These are phyloP conservation scores for Gymnarchus niloticus DNA, from an alignment of 2,113 vertebrate species.

Conservation along the genomic window DNA sequence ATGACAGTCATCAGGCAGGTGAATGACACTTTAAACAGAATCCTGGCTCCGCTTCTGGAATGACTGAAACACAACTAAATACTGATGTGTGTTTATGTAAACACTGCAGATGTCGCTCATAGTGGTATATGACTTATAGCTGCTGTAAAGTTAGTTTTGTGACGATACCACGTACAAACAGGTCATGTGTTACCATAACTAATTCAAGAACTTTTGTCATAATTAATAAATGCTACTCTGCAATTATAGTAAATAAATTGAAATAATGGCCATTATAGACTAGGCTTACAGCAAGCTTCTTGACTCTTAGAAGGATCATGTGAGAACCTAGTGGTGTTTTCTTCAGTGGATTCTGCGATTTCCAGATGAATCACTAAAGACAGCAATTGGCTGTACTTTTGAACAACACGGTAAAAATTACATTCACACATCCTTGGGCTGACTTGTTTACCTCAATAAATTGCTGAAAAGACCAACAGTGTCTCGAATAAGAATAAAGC, in stretches of 20 bases:
- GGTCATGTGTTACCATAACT: not conserved
- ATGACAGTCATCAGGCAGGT: not conserved
- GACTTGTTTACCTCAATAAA: not conserved
- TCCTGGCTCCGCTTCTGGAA: not conserved
- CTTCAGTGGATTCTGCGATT: conserved; percentile 2
- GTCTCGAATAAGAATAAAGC: not conserved
- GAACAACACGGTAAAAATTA: not conserved
- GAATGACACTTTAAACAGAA: not conserved
- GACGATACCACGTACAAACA: not conserved
- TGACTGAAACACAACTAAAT: not conserved
- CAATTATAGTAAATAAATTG: not conserved
- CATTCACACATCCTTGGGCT: not conserved
- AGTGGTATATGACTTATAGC: not conserved
- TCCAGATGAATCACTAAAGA: conserved; percentile 7
- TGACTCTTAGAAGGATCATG: not conserved
- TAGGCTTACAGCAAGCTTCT: not conserved
- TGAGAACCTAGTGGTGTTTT: not conserved
- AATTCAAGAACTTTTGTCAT: not conserved
- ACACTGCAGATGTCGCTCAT: not conserved
- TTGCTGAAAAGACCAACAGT: not conserved
- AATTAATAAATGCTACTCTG: conserved; percentile 13
- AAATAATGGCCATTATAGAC: not conserved
- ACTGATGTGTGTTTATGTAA: not conserved
- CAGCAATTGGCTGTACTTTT: conserved; percentile 12
- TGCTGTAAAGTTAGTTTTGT: not conserved